Evolutionary conservation across 2,113 vertebrate species (phyloP).

Genomic region (Colistium nudipinnis): DNA sequence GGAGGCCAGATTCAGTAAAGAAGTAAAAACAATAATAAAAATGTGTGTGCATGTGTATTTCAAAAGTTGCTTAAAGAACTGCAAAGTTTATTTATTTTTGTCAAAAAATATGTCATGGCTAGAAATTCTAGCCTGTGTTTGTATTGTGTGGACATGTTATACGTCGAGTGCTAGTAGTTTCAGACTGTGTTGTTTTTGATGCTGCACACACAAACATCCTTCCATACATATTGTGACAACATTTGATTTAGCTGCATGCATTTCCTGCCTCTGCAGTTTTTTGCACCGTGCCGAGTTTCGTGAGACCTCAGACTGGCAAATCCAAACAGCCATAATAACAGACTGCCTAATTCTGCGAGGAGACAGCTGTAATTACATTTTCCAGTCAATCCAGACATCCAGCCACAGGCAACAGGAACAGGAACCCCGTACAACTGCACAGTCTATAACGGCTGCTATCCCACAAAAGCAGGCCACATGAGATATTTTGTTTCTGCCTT

Average conservation of each 20-base stretch:
- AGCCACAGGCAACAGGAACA: constrained; percentile 22
- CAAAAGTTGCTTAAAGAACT: too few relatives aligned
- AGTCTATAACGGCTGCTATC: background rate
- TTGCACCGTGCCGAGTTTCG: constrained; percentile 19
- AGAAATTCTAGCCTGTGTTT: background rate
- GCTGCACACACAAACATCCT: background rate
- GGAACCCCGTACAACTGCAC: background rate
- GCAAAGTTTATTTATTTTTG: too few relatives aligned
- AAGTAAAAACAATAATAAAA: too few relatives aligned
- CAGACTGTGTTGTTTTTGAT: background rate
- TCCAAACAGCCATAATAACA: constrained; percentile 67
- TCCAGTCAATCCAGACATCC: constrained; percentile 33
- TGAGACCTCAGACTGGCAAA: constrained; percentile 26
- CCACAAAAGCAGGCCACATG: background rate
- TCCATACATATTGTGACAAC: background rate
- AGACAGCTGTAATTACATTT: constrained; percentile 75
- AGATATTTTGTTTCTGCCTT: background rate
- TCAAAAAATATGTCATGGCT: too few relatives aligned
- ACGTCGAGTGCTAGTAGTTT: too few relatives aligned
- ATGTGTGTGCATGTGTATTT: too few relatives aligned
- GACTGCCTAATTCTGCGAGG: constrained; percentile 39
- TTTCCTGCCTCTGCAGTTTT: background rate
- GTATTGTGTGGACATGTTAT: background rate
- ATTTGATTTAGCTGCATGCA: background rate
- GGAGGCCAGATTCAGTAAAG: too few relatives aligned